Evolutionary conservation across 2,113 vertebrate species (phyloP).

Genomic region (Xyliphius kryptos): DNA sequence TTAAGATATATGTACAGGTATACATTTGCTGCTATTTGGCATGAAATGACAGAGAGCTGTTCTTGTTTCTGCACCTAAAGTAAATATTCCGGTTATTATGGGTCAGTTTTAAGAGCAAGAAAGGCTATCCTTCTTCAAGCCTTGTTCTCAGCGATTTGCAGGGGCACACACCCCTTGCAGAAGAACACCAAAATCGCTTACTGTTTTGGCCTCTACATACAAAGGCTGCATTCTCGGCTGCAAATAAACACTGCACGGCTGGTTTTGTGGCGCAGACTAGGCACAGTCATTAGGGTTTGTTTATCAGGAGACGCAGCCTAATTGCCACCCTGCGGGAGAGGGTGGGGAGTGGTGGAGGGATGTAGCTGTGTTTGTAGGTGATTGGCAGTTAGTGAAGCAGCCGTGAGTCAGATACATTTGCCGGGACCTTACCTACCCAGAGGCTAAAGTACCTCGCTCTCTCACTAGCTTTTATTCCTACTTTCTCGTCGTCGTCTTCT

Average conservation of each 20-base stretch:
- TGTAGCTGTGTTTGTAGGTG: constrained; percentile 41
- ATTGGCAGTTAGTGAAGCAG: constrained; percentile 60
- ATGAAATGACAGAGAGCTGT: too few species aligned
- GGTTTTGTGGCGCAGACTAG: background rate
- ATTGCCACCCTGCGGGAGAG: constrained; percentile 31
- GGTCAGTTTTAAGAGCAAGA: too few species aligned
- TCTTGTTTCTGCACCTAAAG: too few species aligned
- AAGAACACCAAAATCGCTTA: background rate
- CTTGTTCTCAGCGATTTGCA: background rate
- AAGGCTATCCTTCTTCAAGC: background rate
- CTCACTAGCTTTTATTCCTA: constrained; percentile 31
- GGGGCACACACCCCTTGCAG: constrained; percentile 2
- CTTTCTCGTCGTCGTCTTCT: constrained; percentile 8
- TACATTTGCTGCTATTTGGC: background rate
- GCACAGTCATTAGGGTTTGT: constrained; percentile 29
- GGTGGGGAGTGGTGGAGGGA: background rate
- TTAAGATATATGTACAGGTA: constrained; percentile 11
- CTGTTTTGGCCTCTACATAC: background rate
- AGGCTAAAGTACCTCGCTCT: constrained; percentile 25
- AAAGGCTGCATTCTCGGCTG: background rate
- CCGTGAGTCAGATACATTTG: constrained; percentile 51
- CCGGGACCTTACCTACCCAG: constrained; percentile 47
- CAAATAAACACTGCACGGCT: background rate
- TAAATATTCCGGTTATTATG: too few species aligned
- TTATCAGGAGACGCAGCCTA: constrained; percentile 40